phyloP scores from a whole-genome alignment of 1,140 invertebrate species.

The Caligus rogercresseyi region DNA sequence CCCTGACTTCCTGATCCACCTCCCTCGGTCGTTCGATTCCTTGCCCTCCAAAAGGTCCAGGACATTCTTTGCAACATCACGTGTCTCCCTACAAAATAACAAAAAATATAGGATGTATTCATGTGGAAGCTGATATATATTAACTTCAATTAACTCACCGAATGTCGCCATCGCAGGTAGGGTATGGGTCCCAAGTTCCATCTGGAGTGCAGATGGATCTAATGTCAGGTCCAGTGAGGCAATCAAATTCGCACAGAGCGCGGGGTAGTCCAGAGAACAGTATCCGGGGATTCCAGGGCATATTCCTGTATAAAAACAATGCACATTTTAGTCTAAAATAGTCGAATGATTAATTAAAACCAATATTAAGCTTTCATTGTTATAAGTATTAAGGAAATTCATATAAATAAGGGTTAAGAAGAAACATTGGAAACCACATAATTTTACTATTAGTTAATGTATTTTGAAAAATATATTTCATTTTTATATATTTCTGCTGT shows the following conservation, averaged over 20 bases:
- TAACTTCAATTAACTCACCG: slow-evolving; percentile 1
- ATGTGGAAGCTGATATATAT: neutral
- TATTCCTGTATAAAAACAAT: neutral
- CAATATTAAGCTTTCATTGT: no score
- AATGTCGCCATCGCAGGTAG: slow-evolving; percentile 13
- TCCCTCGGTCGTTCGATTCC: slow-evolving; percentile 12
- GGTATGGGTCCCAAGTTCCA: slow-evolving; percentile 20
- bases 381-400: no score
- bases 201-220: slow-evolving; percentile 16
- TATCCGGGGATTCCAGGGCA: slow-evolving; percentile 19
- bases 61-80: slow-evolving; percentile 17
- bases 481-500: no score
- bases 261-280: slow-evolving; percentile 14
- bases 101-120: neutral
- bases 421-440: no score
- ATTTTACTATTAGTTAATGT: no score
- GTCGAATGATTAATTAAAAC: no score
- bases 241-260: slow-evolving; percentile 18
- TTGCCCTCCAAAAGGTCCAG: slow-evolving; percentile 17
- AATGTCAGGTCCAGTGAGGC: slow-evolving; percentile 16
- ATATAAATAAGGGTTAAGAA: no score
- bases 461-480: no score
- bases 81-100: slow-evolving; percentile 12
- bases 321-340: neutral
- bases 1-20: neutral